Evolutionary conservation across 1,140 invertebrate species (phyloP), one percentile per base, ranked within the genome.

Genomic region (Anastatus disparis): DNA sequence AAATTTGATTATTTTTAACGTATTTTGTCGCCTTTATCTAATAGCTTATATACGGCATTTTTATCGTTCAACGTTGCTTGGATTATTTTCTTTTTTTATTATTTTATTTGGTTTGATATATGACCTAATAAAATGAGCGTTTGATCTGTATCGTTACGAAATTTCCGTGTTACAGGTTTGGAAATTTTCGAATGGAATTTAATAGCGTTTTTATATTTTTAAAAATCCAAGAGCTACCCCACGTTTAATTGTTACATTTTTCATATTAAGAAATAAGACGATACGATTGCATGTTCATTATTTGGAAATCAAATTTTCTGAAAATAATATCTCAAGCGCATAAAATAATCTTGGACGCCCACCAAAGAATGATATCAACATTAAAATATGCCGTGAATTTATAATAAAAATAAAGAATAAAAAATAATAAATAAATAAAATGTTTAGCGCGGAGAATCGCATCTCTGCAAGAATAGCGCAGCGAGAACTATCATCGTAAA

Each of bases 331-430:
- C 10, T 4, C 31, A 35, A 35, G 10, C 4, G 31, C 10, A 53
- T 65, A 53, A 65, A 53, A 65, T 53, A 53, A 52, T 42, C 24
- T 65, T 65, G 63, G 63, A 64, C 31, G 17, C 53, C 63, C 63
- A 65, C 17, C 8, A 22, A 35, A 55, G 63, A 22, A 8, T 55
- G 50, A 65, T 65, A 65, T 64, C 61, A 52, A 52, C 61, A 29
- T 40, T 48, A 44, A 50, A 50, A 63, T 63, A 35, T 50, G n/a
- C n/a, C n/a, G n/a, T n/a, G n/a, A n/a, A n/a, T 38, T 63, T 44
- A 46, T 46, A 63, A 50, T 10, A 35, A 40, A 40, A 17, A 17
- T 17, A 7, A 40, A 61, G 44, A n/a, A 27, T 20, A 27, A 52
- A 64, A 26, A 55, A 55, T 44, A n/a, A n/a, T n/a, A n/a, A 46